Evolutionary conservation across 1,140 invertebrate species (phyloP).

Genomic region (Sycobia sp.): DNA sequence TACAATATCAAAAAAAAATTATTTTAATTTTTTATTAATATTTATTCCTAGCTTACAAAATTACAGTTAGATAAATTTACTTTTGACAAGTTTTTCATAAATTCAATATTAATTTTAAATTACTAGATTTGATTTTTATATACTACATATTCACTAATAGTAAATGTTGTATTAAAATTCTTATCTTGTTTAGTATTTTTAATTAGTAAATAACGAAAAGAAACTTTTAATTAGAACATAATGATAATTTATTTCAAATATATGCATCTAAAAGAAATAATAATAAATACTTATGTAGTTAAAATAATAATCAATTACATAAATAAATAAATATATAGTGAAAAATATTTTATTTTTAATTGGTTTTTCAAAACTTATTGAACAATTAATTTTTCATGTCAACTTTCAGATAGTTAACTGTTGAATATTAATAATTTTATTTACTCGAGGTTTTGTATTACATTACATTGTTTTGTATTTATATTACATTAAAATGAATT

Average conservation of each 20-base stretch:
- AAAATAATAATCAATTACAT: background rate
- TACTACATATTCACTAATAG: no score
- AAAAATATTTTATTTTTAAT: background rate
- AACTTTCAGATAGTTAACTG: constrained; percentile 9
- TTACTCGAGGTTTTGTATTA: constrained; percentile 2
- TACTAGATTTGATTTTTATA: no score
- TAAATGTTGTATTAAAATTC: no score
- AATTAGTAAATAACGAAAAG: background rate
- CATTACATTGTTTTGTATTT: background rate
- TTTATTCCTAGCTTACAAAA: background rate
- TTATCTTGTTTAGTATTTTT: background rate
- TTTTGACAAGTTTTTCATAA: constrained; percentile 12
- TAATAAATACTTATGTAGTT: background rate
- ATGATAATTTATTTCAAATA: background rate
- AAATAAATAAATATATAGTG: background rate
- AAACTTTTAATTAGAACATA: background rate
- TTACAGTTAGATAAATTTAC: background rate
- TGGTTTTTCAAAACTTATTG: background rate
- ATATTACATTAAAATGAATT: background rate
- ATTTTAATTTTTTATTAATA: background rate
- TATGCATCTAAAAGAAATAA: no score
- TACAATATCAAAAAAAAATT: constrained; percentile 8
- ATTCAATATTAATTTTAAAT: no score
- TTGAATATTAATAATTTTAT: constrained; percentile 8
- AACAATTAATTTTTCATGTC: constrained; percentile 4